Percentiles rank a stretch among this genome's conserved stretches.
These are phyloP conservation scores for Zaprionus ornatus DNA, from an alignment of 1,140 invertebrate genomes.

Conservation along the genomic window DNA sequence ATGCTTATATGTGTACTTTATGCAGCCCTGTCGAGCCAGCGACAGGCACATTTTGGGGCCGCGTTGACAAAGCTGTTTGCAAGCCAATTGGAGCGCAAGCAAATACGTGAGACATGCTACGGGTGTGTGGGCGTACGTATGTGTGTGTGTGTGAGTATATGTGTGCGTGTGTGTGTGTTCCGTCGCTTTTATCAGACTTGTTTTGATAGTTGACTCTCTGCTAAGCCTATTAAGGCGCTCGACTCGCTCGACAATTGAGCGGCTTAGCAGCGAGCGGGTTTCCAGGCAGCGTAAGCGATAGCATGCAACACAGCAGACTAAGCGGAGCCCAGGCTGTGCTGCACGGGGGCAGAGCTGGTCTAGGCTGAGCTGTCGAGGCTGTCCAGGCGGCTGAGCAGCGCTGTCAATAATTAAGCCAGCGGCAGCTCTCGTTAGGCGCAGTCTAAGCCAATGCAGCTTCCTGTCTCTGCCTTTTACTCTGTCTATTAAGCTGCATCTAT, in stretches of 20 bases:
- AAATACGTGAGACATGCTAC: slow-evolving; percentile 35
- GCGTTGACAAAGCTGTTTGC: slow-evolving; percentile 70
- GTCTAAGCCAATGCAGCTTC: slow-evolving; percentile 24
- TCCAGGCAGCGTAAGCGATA: slow-evolving; percentile 48
- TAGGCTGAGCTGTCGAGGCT: not conserved
- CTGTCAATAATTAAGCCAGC: slow-evolving; percentile 66
- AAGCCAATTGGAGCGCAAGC: slow-evolving; percentile 66
- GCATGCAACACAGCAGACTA: slow-evolving; percentile 33
- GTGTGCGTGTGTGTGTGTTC: slow-evolving; percentile 25
- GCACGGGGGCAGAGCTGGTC: not conserved
- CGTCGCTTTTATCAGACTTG: slow-evolving; percentile 72
- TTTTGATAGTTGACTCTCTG: slow-evolving; percentile 77
- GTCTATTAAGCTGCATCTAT: not conserved
- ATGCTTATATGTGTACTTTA: not conserved
- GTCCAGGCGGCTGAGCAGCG: not conserved
- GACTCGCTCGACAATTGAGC: slow-evolving; percentile 71
- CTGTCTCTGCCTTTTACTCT: not conserved
- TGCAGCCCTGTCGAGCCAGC: not conserved
- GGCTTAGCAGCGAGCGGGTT: slow-evolving; percentile 70
- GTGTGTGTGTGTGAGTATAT: slow-evolving; percentile 4
- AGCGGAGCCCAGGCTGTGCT: not conserved
- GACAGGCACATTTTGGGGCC: slow-evolving; percentile 32
- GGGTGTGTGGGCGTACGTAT: not conserved
- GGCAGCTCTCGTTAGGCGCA: slow-evolving; percentile 69
- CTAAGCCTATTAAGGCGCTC: slow-evolving; percentile 76